Evolutionary conservation across 2,113 vertebrate species (phyloP).

Genomic region (Rhea pennata): DNA sequence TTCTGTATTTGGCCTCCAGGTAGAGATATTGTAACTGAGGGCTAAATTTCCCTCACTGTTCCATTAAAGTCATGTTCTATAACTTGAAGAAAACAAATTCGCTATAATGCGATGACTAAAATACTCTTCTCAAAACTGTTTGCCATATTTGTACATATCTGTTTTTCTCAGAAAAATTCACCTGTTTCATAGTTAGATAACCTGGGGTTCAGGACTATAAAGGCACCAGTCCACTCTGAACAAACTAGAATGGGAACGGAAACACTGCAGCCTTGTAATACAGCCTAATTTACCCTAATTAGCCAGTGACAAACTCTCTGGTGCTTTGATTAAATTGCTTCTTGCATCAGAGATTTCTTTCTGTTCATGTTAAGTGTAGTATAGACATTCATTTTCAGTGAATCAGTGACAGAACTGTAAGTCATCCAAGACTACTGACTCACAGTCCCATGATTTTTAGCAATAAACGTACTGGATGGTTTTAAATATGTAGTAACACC

Average conservation of each 20-base stretch:
- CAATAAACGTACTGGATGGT: background rate
- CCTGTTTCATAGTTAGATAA: background rate
- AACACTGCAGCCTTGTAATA: background rate
- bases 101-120: background rate
- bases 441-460: constrained; percentile 53
- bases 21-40: background rate
- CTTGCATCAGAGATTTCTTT: background rate
- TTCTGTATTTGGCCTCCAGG: background rate
- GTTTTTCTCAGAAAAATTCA: background rate
- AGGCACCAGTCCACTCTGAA: background rate
- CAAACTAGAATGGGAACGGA: accelerated
- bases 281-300: background rate
- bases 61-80: background rate
- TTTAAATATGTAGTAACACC: background rate
- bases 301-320: background rate
- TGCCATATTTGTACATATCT: background rate
- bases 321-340: background rate
- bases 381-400: constrained; percentile 27
- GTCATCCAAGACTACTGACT: constrained; percentile 38
- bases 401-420: constrained; percentile 15
- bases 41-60: background rate
- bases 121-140: background rate
- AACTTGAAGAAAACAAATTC: background rate
- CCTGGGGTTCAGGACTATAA: background rate
- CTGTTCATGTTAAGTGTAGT: background rate